These are phyloP conservation scores for Austrofundulus limnaeus DNA, from an alignment of 2,113 vertebrate species.

Conservation along the genomic window DNA sequence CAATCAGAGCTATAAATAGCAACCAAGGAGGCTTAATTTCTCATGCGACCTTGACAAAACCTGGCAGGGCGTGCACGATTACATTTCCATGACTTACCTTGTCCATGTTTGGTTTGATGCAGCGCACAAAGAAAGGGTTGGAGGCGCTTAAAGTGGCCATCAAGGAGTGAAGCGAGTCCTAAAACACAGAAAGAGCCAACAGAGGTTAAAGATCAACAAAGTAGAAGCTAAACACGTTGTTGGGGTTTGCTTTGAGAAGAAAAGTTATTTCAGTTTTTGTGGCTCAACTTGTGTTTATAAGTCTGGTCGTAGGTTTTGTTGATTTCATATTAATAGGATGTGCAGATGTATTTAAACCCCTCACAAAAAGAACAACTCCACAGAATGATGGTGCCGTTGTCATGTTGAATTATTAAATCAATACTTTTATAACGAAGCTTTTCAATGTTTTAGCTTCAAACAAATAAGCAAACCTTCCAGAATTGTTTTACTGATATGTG, in stretches of 20 bases:
- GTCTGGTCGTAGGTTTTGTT: background rate
- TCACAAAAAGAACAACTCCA: too few species aligned
- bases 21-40: slow-evolving; percentile 48
- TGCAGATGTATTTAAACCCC: background rate
- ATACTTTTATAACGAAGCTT: too few species aligned
- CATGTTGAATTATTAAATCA: too few species aligned
- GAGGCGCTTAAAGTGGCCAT: slow-evolving; percentile 90
- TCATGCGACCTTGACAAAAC: slow-evolving; percentile 54
- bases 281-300: too few species aligned
- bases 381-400: too few species aligned
- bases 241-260: too few species aligned
- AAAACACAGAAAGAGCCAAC: slow-evolving; percentile 52
- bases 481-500: too few species aligned
- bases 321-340: too few species aligned
- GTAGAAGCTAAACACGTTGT: background rate
- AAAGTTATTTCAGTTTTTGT: too few species aligned
- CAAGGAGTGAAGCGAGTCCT: slow-evolving; percentile 92
- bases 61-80: slow-evolving; percentile 36
- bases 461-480: too few species aligned
- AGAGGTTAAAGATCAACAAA: slow-evolving; percentile 14
- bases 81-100: slow-evolving; percentile 80
- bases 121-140: slow-evolving; percentile 93
- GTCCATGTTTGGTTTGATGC: slow-evolving; percentile 92
- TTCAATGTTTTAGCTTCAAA: too few species aligned
- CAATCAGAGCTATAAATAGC: slow-evolving; percentile 53